Conservation (phyloP, 2,113 vertebrate species). For the Balaenoptera acutorostrata region DNA sequence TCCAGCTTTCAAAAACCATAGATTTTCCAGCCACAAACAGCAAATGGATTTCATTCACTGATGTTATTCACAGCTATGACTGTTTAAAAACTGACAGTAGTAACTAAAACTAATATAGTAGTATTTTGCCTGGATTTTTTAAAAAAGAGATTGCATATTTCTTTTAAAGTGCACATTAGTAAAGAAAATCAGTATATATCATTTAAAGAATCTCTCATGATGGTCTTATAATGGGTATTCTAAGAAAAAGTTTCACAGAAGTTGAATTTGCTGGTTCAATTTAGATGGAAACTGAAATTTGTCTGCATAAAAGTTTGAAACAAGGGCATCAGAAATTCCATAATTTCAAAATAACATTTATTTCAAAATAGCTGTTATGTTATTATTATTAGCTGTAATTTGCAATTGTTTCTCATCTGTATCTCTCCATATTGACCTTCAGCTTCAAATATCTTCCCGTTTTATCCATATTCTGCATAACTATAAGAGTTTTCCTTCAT, state of each 20-base stretch:
- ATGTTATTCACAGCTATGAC: slow-evolving; percentile 50
- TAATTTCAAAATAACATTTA: slow-evolving; percentile 8
- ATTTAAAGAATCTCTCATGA: background rate
- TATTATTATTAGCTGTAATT: background rate
- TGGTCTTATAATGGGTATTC: background rate
- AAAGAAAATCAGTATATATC: slow-evolving; percentile 14
- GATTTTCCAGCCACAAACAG: slow-evolving; percentile 51
- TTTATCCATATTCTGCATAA: background rate
- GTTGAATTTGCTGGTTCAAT: background rate
- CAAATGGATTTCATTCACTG: slow-evolving; percentile 38
- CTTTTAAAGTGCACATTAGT: background rate
- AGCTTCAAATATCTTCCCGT: background rate
- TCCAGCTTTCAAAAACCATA: slow-evolving; percentile 70
- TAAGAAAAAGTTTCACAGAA: slow-evolving; percentile 4
- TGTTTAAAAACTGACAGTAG: background rate
- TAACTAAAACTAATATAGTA: background rate
- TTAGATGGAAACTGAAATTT: background rate
- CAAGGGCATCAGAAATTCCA: background rate
- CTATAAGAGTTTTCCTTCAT: background rate
- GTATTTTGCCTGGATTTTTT: background rate
- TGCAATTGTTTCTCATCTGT: background rate
- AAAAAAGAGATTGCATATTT: background rate
- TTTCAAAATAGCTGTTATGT: background rate
- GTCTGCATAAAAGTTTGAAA: background rate
- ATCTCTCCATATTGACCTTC: background rate